Base-by-base conservation (phyloP, 92 coral and sea anemone species). In the Zoanthus solanderi region DNA sequence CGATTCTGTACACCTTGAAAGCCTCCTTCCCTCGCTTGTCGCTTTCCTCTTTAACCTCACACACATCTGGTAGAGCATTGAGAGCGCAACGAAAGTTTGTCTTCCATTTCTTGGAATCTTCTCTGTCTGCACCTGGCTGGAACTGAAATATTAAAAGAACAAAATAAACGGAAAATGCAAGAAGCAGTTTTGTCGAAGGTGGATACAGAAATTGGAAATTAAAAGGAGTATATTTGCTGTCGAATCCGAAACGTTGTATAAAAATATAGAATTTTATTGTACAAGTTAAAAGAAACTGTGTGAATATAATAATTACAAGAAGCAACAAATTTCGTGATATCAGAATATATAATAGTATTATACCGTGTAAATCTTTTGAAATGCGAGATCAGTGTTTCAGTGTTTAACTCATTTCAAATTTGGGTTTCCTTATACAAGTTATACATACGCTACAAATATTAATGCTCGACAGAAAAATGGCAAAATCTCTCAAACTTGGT, bases 21-120 rank as follows among this genome's bases (percentile, higher is more conserved):
- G 92, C 92, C 2, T 90, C 92, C n/a, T 86, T 90, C 10, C 92
- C 92, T 48, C 86, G 56, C 34, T 88, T 90, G 77, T 90, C 92
- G 42, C 92, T 83, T 15, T 90, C 87, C n/a, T 81, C 84, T 5
- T 69, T 84, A 10, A 85, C 72, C 72, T 90, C 92, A 9, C 68
- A 73, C 7, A 90, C 88, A 61, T 90, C 92, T 46, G 92, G 92
- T 7, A 90, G 86, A 13, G 92, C 92, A 67, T 90, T 90, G 53
- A 90, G 63, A 8, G 92, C 92, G 47, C 92, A 90, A 23, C 92
- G 88, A 46, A 90, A 90, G 13, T 90, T 90, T 57, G 92, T 88
- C 72, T 90, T 90, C 92, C 92, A 90, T n/a, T 85, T 84, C 44
- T 86, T 90, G 0, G 92, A 85, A 16, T 81, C 76, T 14, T 90